Evolutionary conservation across 2,113 vertebrate species (phyloP).

Genomic region (Gorsachius goisagi): DNA sequence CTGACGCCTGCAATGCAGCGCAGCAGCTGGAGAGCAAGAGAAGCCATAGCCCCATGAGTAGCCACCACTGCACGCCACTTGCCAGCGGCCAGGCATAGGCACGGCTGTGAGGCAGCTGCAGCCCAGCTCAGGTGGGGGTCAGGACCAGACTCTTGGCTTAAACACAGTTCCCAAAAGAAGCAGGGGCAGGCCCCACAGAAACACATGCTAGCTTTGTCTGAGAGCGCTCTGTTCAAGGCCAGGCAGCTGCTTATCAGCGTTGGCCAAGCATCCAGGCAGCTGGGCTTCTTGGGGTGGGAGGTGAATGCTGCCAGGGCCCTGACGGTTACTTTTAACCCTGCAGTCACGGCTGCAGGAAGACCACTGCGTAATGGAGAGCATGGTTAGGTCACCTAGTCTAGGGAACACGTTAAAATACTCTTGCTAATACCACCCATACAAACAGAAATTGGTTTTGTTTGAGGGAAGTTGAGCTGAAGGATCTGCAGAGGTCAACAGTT

Average conservation of each 20-base stretch:
- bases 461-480: background rate
- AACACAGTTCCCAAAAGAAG: background rate
- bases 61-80: background rate
- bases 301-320: background rate
- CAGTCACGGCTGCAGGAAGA: background rate
- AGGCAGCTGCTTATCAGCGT: background rate
- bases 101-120: background rate
- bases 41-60: background rate
- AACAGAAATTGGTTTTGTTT: background rate
- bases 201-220: background rate
- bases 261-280: background rate
- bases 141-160: background rate
- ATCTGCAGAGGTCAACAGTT: background rate
- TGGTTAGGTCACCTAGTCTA: background rate
- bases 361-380: background rate
- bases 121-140: no score
- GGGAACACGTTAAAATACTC: background rate
- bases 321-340: background rate
- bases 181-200: background rate
- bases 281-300: rapidly evolving
- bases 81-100: background rate
- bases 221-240: background rate
- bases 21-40: background rate
- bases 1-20: background rate
- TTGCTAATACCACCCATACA: background rate